Conservation (phyloP, 2,888 invertebrate species). For the Iselma pallidipennis region DNA sequence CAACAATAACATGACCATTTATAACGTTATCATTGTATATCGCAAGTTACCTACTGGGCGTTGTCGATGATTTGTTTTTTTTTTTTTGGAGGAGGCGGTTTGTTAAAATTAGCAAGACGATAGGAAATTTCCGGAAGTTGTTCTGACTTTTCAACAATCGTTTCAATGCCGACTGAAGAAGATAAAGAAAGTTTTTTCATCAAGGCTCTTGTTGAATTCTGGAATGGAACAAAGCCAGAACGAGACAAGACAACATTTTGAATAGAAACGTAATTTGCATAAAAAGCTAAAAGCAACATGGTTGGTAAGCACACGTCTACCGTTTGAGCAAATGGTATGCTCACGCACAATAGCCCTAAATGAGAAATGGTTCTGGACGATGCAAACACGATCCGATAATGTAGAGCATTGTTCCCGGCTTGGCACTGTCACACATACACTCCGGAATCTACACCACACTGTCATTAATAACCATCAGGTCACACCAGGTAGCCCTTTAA, state of each 20-base stretch:
- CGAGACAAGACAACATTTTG: neutral
- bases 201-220: neutral
- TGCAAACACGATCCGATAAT: constrained; percentile 24
- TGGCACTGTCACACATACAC: constrained; percentile 29
- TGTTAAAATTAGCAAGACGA: neutral
- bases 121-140: too few relatives aligned
- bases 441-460: constrained; percentile 14
- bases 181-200: constrained; percentile 1
- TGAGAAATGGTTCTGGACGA: constrained; percentile 13
- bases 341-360: constrained; percentile 16
- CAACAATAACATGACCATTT: constrained; percentile 26
- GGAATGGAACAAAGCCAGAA: constrained; percentile 2
- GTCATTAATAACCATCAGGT: constrained; percentile 30
- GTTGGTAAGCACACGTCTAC: constrained; percentile 6
- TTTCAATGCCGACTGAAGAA: neutral
- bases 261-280: constrained; percentile 19
- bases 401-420: constrained; percentile 28
- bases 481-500: constrained; percentile 16
- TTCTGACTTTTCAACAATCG: neutral
- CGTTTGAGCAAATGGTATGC: neutral
- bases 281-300: constrained; percentile 18
- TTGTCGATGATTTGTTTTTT: too few relatives aligned
- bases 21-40: constrained; percentile 22
- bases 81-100: neutral
- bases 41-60: too few relatives aligned